Evolutionary conservation across 2,113 vertebrate genomes (phyloP), one percentile per base, ranked within the genome.

Genomic region (Boulengeromyrus knoepffleri): DNA sequence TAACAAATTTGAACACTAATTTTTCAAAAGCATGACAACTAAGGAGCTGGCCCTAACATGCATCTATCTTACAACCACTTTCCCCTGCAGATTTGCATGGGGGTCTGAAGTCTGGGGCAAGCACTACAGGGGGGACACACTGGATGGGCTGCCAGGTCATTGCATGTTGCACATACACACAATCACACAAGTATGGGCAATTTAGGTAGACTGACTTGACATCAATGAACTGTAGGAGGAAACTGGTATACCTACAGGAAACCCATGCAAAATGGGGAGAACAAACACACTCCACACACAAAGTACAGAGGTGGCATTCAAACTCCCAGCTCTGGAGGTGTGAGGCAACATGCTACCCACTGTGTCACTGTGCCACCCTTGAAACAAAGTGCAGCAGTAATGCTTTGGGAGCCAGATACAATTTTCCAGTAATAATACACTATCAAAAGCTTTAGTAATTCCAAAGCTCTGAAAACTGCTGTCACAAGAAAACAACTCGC

Each of bases 301-400:
- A 36, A 77, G 27, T 17, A 36, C 74, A 42, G 36, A 39, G 74
- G 36, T 42, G 36, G 74, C 31, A 80, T 80, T 80, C 31, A 80
- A 80, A 80, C 74, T 42, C 74, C 74, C 36, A 80, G 17, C 15
- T 42, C 74, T 39, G 5, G 74, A 80, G 36, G 36, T 39, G 36
- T 80, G 74, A 80, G 74, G 74, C 74, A 80, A 36, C 74, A 80
- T 80, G 70, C 70, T 77, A 77, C 70, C 70, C 70, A 77, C 31
- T 39, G 70, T 36, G 70, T 77, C 70, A 77, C 70, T 39, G 15
- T 77, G 70, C 31, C 31, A 39, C 36, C 70, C 31, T 80, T 36
- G 74, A 80, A 80, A 86, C 84, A 49, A n/a, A 47, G 74, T 80
- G 74, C 74, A 80, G 74, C 17, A 80, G 74, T 80, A 80, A 80